Evolutionary conservation across 2,113 vertebrate genomes (phyloP).

Genomic region (Dolichotis patagonum): DNA sequence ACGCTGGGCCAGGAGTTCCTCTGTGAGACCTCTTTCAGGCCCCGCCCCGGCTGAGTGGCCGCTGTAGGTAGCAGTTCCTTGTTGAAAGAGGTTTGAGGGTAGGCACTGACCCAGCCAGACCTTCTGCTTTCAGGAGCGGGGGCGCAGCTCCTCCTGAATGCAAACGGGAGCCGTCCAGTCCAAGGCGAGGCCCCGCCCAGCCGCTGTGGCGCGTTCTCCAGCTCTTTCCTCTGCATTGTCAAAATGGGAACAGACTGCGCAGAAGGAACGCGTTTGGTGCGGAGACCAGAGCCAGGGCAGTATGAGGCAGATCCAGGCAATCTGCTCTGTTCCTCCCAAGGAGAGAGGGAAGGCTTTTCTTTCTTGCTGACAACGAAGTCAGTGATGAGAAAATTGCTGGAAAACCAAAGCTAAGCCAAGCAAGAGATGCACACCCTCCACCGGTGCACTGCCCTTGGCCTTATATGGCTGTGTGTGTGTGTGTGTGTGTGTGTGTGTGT

Average conservation of each 20-base stretch:
- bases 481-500: not conserved
- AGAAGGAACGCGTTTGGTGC: slow-evolving; percentile 90
- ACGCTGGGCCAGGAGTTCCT: not conserved
- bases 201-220: slow-evolving; percentile 86
- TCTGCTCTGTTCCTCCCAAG: slow-evolving; percentile 89
- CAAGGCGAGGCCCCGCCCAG: slow-evolving; percentile 63
- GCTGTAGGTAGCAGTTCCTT: not conserved
- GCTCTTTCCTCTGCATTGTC: slow-evolving; percentile 88
- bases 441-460: not conserved
- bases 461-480: not conserved
- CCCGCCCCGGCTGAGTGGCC: not conserved
- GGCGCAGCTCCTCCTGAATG: slow-evolving; percentile 35
- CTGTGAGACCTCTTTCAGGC: not conserved
- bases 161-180: slow-evolving; percentile 81
- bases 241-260: slow-evolving; percentile 90
- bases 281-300: slow-evolving; percentile 90
- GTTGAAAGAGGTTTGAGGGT: not conserved
- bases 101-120: not conserved
- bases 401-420: slow-evolving; percentile 75
- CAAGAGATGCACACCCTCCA: not conserved
- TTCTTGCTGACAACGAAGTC: slow-evolving; percentile 83
- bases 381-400: slow-evolving; percentile 78
- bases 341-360: slow-evolving; percentile 85
- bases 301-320: slow-evolving; percentile 89
- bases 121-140: not conserved